Conservation (phyloP, 2,113 vertebrate genomes). For the Gopherus evgoodei region DNA sequence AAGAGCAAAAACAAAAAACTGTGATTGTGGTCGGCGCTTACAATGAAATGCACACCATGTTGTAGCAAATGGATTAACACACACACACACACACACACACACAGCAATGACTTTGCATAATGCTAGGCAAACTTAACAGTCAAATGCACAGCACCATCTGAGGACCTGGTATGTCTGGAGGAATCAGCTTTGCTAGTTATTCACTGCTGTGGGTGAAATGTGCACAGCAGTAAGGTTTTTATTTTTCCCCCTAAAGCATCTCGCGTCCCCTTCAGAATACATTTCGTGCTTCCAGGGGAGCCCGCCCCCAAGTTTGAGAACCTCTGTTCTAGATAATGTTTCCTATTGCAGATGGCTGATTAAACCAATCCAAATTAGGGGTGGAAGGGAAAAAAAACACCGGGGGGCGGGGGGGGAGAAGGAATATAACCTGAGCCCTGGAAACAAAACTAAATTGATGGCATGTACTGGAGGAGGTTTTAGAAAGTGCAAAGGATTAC, state of each 20-base stretch:
- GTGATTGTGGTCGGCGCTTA: neutral
- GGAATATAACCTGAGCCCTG: constrained; percentile 21
- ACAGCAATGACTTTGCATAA: neutral
- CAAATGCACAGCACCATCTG: neutral
- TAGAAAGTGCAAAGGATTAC: constrained; percentile 44
- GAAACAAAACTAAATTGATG: constrained; percentile 37
- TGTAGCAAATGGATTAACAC: neutral
- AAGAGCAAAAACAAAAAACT: neutral
- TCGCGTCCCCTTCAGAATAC: neutral
- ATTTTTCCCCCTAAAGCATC: neutral
- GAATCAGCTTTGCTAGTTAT: neutral
- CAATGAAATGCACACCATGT: neutral
- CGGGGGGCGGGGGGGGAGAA: neutral
- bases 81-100: neutral
- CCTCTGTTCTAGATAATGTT: rapidly evolving
- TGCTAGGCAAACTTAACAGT: neutral
- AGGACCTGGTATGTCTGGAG: neutral
- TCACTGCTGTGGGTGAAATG: neutral
- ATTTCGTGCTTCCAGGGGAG: neutral
- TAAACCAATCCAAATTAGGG: neutral
- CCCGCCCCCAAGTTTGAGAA: rapidly evolving
- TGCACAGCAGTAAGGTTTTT: neutral
- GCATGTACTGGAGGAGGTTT: constrained; percentile 27
- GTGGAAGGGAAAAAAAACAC: neutral
- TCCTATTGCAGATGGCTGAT: neutral